Percentiles rank a stretch among this genome's conserved stretches.
Conservation (phyloP, 1,140 invertebrate species). For the Zaprionus tsacasi region DNA sequence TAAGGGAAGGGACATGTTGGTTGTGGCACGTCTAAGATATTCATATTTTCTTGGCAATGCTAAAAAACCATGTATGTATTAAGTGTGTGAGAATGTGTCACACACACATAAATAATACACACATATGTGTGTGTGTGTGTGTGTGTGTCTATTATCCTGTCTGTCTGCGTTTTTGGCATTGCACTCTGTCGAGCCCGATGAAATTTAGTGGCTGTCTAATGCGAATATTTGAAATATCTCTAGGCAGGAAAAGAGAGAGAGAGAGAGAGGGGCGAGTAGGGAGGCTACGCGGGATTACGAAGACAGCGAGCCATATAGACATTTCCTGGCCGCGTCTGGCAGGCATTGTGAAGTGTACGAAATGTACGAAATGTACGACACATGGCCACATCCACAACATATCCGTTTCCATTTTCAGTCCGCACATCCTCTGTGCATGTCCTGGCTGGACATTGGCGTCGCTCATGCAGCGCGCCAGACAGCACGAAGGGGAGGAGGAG, state of each 20-base stretch:
- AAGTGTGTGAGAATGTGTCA: slow-evolving; percentile 6
- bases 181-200: slow-evolving; percentile 9
- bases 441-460: slow-evolving; percentile 75
- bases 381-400: slow-evolving; percentile 43
- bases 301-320: slow-evolving; percentile 7
- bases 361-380: slow-evolving; percentile 37
- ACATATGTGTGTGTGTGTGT: not conserved
- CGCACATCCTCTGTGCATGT: slow-evolving; percentile 51
- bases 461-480: slow-evolving; percentile 58
- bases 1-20: not conserved
- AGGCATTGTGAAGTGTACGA: slow-evolving; percentile 34
- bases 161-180: slow-evolving; percentile 42
- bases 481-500: slow-evolving; percentile 1
- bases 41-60: not conserved
- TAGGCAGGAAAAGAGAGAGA: not conserved
- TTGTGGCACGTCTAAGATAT: not conserved
- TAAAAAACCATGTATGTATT: not conserved
- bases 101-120: slow-evolving; percentile 1
- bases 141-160: slow-evolving; percentile 8
- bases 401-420: slow-evolving; percentile 20
- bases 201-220: slow-evolving; percentile 49
- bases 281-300: slow-evolving; percentile 37
- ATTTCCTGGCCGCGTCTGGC: slow-evolving; percentile 48
- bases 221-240: slow-evolving; percentile 56
- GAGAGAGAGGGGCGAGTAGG: slow-evolving; percentile 8